Conservation (phyloP, 2,888 invertebrate species). For the Dicroscelio sp. region DNA sequence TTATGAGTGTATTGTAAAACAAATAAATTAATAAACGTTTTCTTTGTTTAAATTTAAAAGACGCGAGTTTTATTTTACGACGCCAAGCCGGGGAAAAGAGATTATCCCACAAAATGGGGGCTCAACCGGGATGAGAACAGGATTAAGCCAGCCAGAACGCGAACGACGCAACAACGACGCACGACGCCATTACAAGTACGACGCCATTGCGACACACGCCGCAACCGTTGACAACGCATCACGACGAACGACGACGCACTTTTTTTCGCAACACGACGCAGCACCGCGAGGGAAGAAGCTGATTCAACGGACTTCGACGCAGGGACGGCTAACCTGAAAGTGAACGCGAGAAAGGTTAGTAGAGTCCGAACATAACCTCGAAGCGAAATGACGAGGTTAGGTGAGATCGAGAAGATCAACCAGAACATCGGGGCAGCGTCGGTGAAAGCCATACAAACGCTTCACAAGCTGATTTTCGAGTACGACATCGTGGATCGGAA, state of each 20-base stretch:
- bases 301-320: background rate
- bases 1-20: too few relatives aligned
- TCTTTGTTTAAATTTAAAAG: background rate
- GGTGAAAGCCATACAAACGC: conserved; percentile 3
- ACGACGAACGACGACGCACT: background rate
- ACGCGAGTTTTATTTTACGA: background rate
- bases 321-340: background rate
- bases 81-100: background rate
- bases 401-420: conserved; percentile 22
- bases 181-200: background rate
- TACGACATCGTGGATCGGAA: conserved; percentile 37
- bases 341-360: background rate
- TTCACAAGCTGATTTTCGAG: conserved; percentile 60
- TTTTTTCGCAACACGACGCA: background rate
- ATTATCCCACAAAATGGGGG: background rate
- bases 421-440: conserved; percentile 31
- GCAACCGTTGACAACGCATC: background rate
- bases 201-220: background rate
- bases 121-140: background rate
- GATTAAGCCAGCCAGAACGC: background rate
- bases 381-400: conserved; percentile 11
- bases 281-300: background rate
- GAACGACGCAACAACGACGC: background rate
- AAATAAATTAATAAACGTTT: background rate
- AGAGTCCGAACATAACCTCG: background rate